Conservation (phyloP, 2,888 invertebrate genomes). For the Halictus ligatus region DNA sequence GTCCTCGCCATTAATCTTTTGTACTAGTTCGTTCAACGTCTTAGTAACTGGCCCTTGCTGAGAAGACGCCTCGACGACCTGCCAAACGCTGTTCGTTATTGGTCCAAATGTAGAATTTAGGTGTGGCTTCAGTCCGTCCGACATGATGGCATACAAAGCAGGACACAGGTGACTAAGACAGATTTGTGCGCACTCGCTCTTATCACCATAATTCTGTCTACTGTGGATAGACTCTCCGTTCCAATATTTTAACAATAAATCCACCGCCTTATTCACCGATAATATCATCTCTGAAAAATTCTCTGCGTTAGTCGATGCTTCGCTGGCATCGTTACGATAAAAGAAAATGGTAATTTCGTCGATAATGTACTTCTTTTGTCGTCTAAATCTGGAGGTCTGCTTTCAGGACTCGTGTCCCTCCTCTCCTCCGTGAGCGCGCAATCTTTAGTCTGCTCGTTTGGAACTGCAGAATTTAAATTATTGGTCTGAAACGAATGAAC, state of each 20-base stretch:
- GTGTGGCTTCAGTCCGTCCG: constrained; percentile 93
- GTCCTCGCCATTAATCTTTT: constrained; percentile 93
- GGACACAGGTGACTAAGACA: constrained; percentile 92
- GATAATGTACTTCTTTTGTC: constrained; percentile 85
- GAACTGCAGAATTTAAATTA: constrained; percentile 54
- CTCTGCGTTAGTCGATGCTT: not conserved
- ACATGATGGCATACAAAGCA: constrained; percentile 92
- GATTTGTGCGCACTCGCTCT: constrained; percentile 89
- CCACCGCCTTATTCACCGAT: constrained; percentile 91
- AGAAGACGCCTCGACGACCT: constrained; percentile 94
- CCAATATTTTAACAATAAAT: constrained; percentile 88
- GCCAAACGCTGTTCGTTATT: constrained; percentile 95
- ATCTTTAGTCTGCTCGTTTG: constrained; percentile 66
- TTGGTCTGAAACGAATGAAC: constrained; percentile 59
- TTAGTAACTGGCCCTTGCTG: constrained; percentile 94
- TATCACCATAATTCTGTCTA: constrained; percentile 84
- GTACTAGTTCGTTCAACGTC: constrained; percentile 92
- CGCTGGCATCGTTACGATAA: not conserved
- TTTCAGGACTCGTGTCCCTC: constrained; percentile 79
- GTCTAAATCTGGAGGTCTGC: constrained; percentile 86
- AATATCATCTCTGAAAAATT: constrained; percentile 88
- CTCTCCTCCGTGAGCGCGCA: constrained; percentile 66
- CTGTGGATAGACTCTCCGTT: constrained; percentile 88
- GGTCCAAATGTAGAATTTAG: constrained; percentile 94
- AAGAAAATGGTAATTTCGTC: not conserved